Evolutionary conservation across 2,888 invertebrate species (phyloP).

Genomic region (Drosophila ezoana): DNA sequence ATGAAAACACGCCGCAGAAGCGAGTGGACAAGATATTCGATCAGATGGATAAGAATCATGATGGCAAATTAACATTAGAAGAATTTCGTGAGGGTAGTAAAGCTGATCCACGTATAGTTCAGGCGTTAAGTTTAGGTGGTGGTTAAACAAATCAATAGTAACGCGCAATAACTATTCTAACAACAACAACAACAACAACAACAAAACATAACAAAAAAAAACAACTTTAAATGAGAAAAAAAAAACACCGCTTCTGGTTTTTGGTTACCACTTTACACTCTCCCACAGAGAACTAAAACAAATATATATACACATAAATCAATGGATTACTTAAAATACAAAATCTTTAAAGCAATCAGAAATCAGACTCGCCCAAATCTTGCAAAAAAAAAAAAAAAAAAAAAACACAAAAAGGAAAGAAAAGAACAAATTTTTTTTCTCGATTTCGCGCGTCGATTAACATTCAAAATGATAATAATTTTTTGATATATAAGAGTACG

Average conservation of each 20-base stretch:
- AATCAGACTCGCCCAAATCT: constrained; percentile 41
- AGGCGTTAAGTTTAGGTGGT: constrained; percentile 94
- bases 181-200: constrained; percentile 23
- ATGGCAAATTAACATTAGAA: constrained; percentile 97
- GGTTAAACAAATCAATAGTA: constrained; percentile 86
- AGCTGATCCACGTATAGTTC: constrained; percentile 98
- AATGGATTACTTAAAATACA: constrained; percentile 4
- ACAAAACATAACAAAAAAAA: neutral
- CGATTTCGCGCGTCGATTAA: constrained; percentile 72
- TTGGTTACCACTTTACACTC: constrained; percentile 45
- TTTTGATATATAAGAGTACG: constrained; percentile 65
- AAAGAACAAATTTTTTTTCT: constrained; percentile 21
- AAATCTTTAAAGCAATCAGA: constrained; percentile 54
- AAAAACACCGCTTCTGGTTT: constrained; percentile 47
- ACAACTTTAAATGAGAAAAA: constrained; percentile 6
- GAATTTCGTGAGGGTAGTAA: constrained; percentile 99
- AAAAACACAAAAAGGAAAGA: constrained; percentile 9
- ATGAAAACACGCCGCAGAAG: constrained; percentile 97
- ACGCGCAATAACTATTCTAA: constrained; percentile 47
- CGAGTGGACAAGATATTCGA: constrained; percentile 99
- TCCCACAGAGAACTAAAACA: constrained; percentile 26
- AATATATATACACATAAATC: constrained; percentile 2
- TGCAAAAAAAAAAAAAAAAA: neutral
- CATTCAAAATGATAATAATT: constrained; percentile 79
- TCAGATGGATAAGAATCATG: constrained; percentile 99